phyloP scores from a whole-genome alignment of 2,113 vertebrate species.

The Misgurnus mizolepis region DNA sequence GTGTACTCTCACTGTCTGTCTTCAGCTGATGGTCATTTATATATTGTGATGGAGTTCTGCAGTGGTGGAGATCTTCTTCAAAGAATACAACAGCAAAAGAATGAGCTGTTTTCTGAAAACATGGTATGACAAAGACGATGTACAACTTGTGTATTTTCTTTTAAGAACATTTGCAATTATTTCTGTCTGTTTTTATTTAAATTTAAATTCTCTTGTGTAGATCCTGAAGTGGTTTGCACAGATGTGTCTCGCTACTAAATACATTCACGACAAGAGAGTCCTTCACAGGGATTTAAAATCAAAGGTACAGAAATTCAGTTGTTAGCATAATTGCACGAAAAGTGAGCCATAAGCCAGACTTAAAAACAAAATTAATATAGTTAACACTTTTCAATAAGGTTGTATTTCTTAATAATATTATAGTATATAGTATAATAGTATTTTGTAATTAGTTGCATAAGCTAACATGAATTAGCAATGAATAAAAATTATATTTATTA shows the following conservation, averaged over 20 bases:
- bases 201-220: slow-evolving; percentile 62
- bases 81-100: slow-evolving; percentile 82
- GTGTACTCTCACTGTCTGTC: slow-evolving; percentile 44
- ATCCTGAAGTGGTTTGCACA: slow-evolving; percentile 91
- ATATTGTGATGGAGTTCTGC: slow-evolving; percentile 94
- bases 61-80: slow-evolving; percentile 87
- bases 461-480: too few species aligned
- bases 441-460: too few species aligned
- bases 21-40: slow-evolving; percentile 82
- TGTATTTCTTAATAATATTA: too few species aligned
- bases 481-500: too few species aligned
- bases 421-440: too few species aligned
- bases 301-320: slow-evolving; percentile 75
- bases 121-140: slow-evolving; percentile 67
- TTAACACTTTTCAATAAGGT: too few species aligned
- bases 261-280: slow-evolving; percentile 86
- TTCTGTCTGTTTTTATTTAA: not conserved
- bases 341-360: too few species aligned
- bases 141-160: too few species aligned
- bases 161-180: not conserved
- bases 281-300: slow-evolving; percentile 94
- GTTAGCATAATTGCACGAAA: not conserved
- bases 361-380: too few species aligned
- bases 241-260: slow-evolving; percentile 84
- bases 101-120: slow-evolving; percentile 78